Conservation (phyloP, 2,113 vertebrate genomes). For the Crotalus horridus region DNA sequence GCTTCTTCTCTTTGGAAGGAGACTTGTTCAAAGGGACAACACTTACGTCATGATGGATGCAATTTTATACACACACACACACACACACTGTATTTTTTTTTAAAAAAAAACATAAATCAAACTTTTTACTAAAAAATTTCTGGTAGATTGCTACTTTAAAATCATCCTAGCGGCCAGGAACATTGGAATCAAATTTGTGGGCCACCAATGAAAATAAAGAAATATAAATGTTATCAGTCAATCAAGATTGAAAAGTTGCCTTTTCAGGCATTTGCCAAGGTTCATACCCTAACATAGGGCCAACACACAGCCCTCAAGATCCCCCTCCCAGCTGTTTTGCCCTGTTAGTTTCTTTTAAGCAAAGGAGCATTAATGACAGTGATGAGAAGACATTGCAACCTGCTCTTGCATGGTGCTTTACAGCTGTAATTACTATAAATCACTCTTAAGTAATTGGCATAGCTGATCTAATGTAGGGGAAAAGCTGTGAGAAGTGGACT, state of each 20-base stretch:
- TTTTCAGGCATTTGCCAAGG: conserved; percentile 65
- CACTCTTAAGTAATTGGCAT: background rate
- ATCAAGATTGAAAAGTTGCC: background rate
- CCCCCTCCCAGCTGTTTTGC: background rate
- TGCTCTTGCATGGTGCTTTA: background rate
- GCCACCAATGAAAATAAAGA: conserved; percentile 76
- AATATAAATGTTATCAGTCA: background rate
- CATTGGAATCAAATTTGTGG: conserved; percentile 74
- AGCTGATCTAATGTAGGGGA: background rate
- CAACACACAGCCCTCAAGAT: background rate
- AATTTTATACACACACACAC: background rate
- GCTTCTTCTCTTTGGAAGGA: background rate
- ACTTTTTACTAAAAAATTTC: conserved; percentile 77
- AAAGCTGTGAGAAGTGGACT: background rate
- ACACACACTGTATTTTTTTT: conserved; percentile 47
- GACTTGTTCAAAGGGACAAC: background rate
- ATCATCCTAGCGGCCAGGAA: conserved; percentile 47
- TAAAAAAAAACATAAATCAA: conserved; percentile 73
- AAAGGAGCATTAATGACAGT: background rate
- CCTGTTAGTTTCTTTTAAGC: background rate
- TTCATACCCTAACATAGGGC: too few relatives aligned
- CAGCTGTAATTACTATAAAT: background rate
- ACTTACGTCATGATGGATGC: background rate
- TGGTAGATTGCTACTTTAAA: conserved; percentile 57
- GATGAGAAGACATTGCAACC: conserved; percentile 59